Evolutionary conservation across 2,797 vertebrate species (phyloP), one percentile per base, ranked within the genome.

Genomic region (Danio albolineatus): DNA sequence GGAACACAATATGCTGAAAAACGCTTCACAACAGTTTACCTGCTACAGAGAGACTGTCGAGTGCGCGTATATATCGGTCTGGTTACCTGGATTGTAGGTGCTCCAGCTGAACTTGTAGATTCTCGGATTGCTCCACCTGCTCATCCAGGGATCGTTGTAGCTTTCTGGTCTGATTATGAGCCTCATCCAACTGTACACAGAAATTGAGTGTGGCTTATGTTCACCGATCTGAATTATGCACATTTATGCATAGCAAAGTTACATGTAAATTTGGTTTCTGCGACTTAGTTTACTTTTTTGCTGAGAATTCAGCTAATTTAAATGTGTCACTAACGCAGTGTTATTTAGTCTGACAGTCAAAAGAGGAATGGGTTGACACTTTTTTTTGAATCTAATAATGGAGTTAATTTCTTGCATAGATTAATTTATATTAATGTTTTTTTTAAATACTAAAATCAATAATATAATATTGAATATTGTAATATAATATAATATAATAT

Each of bases 111-210:
- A 99, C 96, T 82, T 99, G 97, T 82, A 97, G 94, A 86, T 96
- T 98, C 90, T 99, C 97, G 0, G 95, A 95, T 83, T 96, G 95
- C 84, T 99, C 97, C 0, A 96, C 97, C 91, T 99, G 97, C 87
- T 99, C 97, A 0, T 99, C 97, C 86, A 99, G 92, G 0, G 97
- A 98, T 84, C 97, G 89, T 92, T 98, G 97, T 85, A 99, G 90
- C 88, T 97, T 98, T 74, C 97, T 95, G 0, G 93, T 94, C 90
- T 98, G 97, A 88, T 98, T 98, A 83, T 98, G 96, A 66, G 96
- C 95, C 79, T 99, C 97, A 1, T 98, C 96, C 89, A 98, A 87
- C 97, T 99, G 83, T 1, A 61, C 38, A 39, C 38, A n/a, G 59
- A 61, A 21, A 12, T 59, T 36, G 21, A 19, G n/a, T 19, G 19